phyloP scores from a whole-genome alignment of 2,113 vertebrate genomes.

The Cyprinodon tularosa region DNA sequence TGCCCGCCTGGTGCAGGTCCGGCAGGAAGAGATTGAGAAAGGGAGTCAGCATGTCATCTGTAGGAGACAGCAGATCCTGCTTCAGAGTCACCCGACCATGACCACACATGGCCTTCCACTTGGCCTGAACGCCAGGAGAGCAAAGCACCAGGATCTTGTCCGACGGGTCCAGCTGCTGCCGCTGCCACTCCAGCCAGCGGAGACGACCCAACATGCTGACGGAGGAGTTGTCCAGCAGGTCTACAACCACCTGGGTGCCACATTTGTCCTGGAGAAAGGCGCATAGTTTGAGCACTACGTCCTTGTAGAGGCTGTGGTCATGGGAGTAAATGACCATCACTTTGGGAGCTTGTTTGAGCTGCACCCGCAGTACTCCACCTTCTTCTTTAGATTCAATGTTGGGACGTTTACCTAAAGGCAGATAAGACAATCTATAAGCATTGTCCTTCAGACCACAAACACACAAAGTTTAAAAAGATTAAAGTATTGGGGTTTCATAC shows the following conservation, averaged over 20 bases:
- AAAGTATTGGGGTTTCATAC: constrained; percentile 16
- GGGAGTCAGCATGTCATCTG: constrained; percentile 89
- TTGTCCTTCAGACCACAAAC: not conserved
- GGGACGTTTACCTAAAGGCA: constrained; percentile 11
- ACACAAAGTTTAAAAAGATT: not conserved
- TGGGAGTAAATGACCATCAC: constrained; percentile 92
- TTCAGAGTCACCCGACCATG: constrained; percentile 74
- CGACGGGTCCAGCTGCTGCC: constrained; percentile 80
- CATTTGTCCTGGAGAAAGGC: constrained; percentile 90
- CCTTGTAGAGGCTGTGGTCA: constrained; percentile 88
- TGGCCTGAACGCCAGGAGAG: constrained; percentile 89
- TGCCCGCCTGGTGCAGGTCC: constrained; percentile 87
- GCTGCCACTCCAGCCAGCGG: constrained; percentile 89
- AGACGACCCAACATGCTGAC: constrained; percentile 85
- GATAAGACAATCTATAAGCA: not conserved
- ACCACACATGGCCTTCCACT: constrained; percentile 92
- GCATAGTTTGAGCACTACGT: constrained; percentile 90
- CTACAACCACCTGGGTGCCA: constrained; percentile 88
- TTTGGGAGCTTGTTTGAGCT: constrained; percentile 64
- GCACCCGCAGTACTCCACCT: not conserved
- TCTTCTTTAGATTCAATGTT: not conserved
- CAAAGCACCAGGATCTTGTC: constrained; percentile 93
- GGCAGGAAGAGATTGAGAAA: constrained; percentile 90
- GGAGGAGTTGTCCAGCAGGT: constrained; percentile 84
- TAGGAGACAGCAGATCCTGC: constrained; percentile 82